A percentile compares a stretch with the other conserved stretches of the same genome.
Evolutionary conservation across 2,113 vertebrate species (phyloP).

Genomic region (Progne subis): DNA sequence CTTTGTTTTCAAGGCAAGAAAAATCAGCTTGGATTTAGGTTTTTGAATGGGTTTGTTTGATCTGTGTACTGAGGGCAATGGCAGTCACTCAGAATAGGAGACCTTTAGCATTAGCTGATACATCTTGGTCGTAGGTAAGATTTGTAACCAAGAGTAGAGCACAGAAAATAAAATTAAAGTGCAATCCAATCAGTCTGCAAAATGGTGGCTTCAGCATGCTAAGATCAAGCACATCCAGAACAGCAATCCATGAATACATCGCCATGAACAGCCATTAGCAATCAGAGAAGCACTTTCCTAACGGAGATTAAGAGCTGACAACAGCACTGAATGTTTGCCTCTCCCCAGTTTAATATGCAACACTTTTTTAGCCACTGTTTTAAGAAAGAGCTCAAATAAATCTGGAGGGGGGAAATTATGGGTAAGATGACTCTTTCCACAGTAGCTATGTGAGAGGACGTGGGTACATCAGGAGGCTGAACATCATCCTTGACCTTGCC

Average conservation of each 20-base stretch:
- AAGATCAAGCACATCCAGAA: background rate
- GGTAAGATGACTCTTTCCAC: background rate
- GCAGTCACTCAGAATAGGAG: background rate
- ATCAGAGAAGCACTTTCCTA: background rate
- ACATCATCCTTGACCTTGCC: background rate
- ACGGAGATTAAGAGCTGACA: background rate
- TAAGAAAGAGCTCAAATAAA: background rate
- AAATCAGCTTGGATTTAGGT: background rate
- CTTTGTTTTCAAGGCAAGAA: constrained; percentile 2
- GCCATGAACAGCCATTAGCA: background rate
- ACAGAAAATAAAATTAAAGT: background rate
- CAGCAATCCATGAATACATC: background rate
- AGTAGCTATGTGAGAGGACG: background rate
- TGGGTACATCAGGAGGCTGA: accelerated
- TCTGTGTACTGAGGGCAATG: background rate
- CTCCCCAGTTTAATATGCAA: background rate
- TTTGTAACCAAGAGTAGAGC: background rate
- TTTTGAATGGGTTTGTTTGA: background rate
- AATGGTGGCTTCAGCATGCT: background rate
- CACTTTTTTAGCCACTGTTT: background rate
- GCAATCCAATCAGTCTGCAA: background rate
- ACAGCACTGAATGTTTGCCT: background rate
- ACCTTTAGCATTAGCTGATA: background rate
- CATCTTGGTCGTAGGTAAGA: background rate
- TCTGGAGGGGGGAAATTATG: accelerated